A percentile compares a stretch with the other conserved stretches of the same genome.
phyloP scores from a whole-genome alignment of 2,113 vertebrate species.

The Meleagris gallopavo region DNA sequence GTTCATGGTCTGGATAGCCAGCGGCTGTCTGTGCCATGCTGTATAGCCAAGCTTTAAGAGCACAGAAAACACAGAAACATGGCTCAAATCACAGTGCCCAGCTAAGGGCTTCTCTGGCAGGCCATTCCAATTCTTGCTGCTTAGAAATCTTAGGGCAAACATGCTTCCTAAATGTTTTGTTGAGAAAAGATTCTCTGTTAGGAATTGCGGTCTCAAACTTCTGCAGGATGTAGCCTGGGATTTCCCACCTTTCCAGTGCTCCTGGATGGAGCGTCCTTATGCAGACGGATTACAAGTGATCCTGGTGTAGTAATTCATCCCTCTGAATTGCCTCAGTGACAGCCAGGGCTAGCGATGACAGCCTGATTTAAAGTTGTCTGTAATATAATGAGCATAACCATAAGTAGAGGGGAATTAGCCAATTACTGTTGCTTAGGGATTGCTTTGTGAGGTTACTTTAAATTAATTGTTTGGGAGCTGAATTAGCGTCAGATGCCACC shows the following conservation, averaged over 20 bases:
- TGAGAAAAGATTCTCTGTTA: neutral
- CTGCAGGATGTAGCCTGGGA: rapidly evolving
- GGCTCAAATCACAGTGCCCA: neutral
- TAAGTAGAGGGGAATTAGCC: conserved; percentile 41
- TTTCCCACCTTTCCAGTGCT: neutral
- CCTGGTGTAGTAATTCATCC: neutral
- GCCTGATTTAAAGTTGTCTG: conserved; percentile 59
- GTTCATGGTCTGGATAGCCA: neutral
- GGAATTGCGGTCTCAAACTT: neutral
- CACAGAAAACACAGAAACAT: neutral
- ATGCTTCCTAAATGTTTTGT: neutral
- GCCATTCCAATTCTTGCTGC: neutral
- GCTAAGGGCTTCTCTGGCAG: neutral
- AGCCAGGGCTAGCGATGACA: conserved; percentile 14
- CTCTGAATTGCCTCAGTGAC: neutral
- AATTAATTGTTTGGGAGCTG: conserved; percentile 13
- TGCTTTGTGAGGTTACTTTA: conserved; percentile 34
- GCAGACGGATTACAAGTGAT: neutral
- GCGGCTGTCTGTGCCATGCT: neutral
- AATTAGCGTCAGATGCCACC: conserved; percentile 14
- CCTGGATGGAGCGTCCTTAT: neutral
- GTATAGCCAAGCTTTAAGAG: neutral
- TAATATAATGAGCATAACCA: conserved; percentile 44
- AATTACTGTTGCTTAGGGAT: conserved; percentile 46
- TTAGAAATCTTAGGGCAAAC: neutral